Evolutionary conservation across 2,113 vertebrate species (phyloP).

Genomic region (Sorex fumeus): DNA sequence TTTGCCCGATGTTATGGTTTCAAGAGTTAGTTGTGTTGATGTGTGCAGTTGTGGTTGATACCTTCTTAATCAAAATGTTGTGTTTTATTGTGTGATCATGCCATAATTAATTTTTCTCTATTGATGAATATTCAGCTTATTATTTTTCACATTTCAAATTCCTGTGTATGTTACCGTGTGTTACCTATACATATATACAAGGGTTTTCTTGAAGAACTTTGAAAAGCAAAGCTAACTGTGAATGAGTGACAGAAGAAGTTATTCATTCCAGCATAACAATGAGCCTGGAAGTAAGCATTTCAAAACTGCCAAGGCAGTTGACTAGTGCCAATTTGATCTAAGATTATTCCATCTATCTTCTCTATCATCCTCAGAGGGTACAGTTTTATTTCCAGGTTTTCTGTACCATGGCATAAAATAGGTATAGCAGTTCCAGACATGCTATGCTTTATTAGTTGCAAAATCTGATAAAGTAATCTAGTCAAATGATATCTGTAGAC

Average conservation of each 20-base stretch:
- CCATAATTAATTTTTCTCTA: no score
- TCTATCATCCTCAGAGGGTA: not conserved
- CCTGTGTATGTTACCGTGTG: not conserved
- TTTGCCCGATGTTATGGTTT: not conserved
- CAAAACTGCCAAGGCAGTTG: not conserved
- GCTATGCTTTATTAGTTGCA: not conserved
- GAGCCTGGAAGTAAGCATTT: not conserved
- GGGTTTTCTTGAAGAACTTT: not conserved
- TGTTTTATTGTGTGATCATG: not conserved
- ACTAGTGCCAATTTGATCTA: not conserved
- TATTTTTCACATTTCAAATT: not conserved
- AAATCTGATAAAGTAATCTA: not conserved
- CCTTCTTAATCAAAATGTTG: not conserved
- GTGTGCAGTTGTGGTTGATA: not conserved
- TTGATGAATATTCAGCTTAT: not conserved
- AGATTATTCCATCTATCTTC: not conserved
- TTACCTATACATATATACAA: no score
- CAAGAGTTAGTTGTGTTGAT: not conserved
- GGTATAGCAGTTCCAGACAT: not conserved
- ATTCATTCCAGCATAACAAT: not conserved
- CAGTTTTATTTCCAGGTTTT: not conserved
- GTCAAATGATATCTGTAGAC: not conserved
- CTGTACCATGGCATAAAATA: not conserved
- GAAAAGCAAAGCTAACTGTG: not conserved
- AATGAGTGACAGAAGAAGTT: not conserved